A percentile compares a stretch with the other conserved stretches of the same genome.
Conservation (phyloP, 1,140 invertebrate genomes). For the Tigriopus japonicus region DNA sequence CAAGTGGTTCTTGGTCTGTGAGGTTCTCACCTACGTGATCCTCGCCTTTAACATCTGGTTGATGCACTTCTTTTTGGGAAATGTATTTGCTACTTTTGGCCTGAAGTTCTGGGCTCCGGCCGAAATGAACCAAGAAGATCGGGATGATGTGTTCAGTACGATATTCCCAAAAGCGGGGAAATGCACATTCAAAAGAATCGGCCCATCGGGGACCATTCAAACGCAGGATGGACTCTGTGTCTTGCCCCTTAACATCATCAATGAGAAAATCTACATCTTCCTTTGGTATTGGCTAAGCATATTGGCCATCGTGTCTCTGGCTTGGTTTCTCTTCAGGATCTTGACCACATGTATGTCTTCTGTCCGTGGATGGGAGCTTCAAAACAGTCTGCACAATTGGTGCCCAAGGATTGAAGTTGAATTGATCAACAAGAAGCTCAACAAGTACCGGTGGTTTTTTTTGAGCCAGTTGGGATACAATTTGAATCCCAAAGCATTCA, state of each 20-base stretch:
- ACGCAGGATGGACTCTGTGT: slow-evolving; percentile 18
- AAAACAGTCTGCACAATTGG: neutral
- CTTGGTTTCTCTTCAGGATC: neutral
- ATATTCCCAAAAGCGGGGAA: neutral
- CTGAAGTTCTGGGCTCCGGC: neutral
- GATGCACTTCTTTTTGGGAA: neutral
- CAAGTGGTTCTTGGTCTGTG: neutral
- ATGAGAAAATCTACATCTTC: slow-evolving; percentile 22
- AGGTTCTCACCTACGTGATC: neutral
- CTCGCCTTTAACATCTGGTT: neutral
- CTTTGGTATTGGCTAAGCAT: slow-evolving; percentile 21
- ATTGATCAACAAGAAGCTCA: neutral
- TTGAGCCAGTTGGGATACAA: neutral
- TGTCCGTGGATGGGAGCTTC: neutral
- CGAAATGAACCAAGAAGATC: neutral
- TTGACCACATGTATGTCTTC: neutral
- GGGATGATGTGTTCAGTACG: neutral
- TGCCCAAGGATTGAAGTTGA: neutral
- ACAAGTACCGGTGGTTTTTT: neutral
- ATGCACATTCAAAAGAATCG: neutral
- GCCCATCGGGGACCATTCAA: slow-evolving; percentile 13
- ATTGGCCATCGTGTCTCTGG: slow-evolving; percentile 17
- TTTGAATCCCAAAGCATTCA: neutral
- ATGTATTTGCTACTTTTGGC: neutral
- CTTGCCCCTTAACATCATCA: slow-evolving; percentile 19